Conservation (phyloP, 2,888 invertebrate species). For the Sminthurides aquaticus region DNA sequence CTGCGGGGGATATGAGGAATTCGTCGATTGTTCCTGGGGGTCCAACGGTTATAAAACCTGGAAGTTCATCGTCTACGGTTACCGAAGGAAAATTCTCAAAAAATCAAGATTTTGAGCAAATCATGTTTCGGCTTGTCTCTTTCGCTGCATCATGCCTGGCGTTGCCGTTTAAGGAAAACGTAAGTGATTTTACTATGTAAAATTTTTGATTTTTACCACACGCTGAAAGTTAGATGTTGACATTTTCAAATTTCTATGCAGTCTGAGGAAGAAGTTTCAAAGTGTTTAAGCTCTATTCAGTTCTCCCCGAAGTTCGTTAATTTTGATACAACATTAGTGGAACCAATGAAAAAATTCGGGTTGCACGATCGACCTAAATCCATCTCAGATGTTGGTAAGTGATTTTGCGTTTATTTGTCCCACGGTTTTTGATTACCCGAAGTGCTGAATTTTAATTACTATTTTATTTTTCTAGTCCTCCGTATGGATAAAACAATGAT, state of each 20-base stretch:
- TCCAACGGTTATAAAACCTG: slow-evolving; percentile 19
- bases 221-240: not conserved
- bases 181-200: not conserved
- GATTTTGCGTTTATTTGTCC: not conserved
- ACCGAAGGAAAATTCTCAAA: slow-evolving; percentile 27
- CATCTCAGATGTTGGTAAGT: slow-evolving; percentile 38
- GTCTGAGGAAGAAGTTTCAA: slow-evolving; percentile 27
- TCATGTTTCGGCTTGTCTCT: slow-evolving; percentile 39
- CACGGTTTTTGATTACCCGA: not conserved
- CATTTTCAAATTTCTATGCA: slow-evolving; percentile 1
- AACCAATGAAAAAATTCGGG: slow-evolving; percentile 31
- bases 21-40: slow-evolving; percentile 1
- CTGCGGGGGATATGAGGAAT: slow-evolving; percentile 6
- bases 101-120: slow-evolving; percentile 36
- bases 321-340: slow-evolving; percentile 29
- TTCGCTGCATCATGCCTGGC: slow-evolving; percentile 36
- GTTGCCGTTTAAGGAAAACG: slow-evolving; percentile 29
- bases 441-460: not conserved
- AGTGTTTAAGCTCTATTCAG: slow-evolving; percentile 32
- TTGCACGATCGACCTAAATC: slow-evolving; percentile 31
- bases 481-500: slow-evolving; percentile 75
- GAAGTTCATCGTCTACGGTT: slow-evolving; percentile 20
- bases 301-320: slow-evolving; percentile 25
- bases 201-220: not conserved
- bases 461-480: slow-evolving; percentile 50